phyloP scores from a whole-genome alignment of 2,888 invertebrate genomes.

The Chymomyza fuscimana region DNA sequence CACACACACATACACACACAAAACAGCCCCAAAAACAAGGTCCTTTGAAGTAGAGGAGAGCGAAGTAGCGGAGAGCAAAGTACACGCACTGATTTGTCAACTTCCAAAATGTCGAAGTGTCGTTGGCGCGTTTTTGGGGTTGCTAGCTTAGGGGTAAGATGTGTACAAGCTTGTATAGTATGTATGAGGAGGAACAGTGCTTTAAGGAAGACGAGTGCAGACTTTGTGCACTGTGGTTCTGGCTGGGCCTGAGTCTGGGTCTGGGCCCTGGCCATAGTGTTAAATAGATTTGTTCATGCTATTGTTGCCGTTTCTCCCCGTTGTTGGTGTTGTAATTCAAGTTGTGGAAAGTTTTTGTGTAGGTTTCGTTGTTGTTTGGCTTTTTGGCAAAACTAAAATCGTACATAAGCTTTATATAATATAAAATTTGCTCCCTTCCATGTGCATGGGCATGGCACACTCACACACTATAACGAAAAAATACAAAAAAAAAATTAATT shows the following conservation, averaged over 20 bases:
- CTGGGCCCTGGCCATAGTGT: constrained; percentile 44
- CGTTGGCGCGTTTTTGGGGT: constrained; percentile 46
- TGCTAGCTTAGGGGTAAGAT: constrained; percentile 56
- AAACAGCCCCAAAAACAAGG: constrained; percentile 32
- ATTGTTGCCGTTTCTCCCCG: constrained; percentile 37
- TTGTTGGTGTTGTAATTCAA: constrained; percentile 57
- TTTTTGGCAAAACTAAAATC: constrained; percentile 72
- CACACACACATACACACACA: constrained; percentile 7
- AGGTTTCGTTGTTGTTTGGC: constrained; percentile 71
- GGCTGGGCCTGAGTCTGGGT: not conserved
- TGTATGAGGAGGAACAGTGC: not conserved
- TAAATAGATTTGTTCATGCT: constrained; percentile 66
- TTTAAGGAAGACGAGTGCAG: not conserved
- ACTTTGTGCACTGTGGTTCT: not conserved
- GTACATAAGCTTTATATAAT: not conserved
- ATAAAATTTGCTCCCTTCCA: not conserved
- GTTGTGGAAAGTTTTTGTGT: constrained; percentile 69
- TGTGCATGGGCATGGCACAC: too few species aligned
- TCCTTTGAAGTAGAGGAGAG: constrained; percentile 23
- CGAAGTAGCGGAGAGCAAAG: constrained; percentile 30
- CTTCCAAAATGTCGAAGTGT: constrained; percentile 75
- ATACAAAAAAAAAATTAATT: too few species aligned
- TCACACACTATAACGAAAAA: not conserved
- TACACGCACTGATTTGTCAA: constrained; percentile 75
- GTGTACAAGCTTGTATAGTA: constrained; percentile 15